Evolutionary conservation across 2,888 invertebrate genomes (phyloP).

Genomic region (Perdita meconis): DNA sequence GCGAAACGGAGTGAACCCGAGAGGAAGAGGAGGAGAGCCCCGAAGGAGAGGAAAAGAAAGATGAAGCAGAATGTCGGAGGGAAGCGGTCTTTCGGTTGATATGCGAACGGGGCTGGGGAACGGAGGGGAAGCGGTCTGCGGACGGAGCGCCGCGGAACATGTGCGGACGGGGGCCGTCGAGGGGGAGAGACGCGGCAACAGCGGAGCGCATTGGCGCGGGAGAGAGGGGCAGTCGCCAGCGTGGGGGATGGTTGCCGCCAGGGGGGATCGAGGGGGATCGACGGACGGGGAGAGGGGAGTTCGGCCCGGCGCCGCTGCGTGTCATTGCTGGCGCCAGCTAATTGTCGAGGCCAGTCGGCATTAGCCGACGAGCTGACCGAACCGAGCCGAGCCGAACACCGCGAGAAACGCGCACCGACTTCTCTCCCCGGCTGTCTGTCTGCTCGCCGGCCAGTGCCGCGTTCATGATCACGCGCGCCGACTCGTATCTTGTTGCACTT

Average conservation of each 20-base stretch:
- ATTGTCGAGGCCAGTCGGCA: conserved; percentile 83
- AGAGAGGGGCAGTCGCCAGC: conserved; percentile 30
- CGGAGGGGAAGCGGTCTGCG: conserved; percentile 43
- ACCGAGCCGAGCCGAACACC: conserved; percentile 68
- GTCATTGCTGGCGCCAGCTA: conserved; percentile 83
- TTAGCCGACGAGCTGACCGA: conserved; percentile 77
- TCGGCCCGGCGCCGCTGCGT: conserved; percentile 80
- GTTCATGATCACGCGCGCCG: conserved; percentile 18
- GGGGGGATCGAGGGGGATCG: conserved; percentile 35
- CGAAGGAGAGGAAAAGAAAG: conserved; percentile 28
- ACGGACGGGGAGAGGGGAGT: conserved; percentile 50
- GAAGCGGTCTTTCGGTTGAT: no score
- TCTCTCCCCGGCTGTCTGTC: conserved; percentile 21
- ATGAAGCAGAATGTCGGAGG: conserved; percentile 26
- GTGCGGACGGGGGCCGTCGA: conserved; percentile 56
- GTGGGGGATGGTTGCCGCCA: conserved; percentile 27
- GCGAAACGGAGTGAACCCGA: no score
- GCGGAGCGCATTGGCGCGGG: conserved; percentile 46
- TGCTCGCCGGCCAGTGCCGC: conserved; percentile 20
- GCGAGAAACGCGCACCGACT: conserved; percentile 37
- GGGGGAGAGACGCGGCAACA: conserved; percentile 22
- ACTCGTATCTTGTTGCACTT: conserved; percentile 13
- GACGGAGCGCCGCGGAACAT: conserved; percentile 64
- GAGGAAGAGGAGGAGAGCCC: conserved; percentile 19
- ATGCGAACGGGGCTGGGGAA: conserved; percentile 13